These are phyloP conservation scores for Lithophane socia DNA, from an alignment of 2,888 invertebrate species.

Conservation along the genomic window DNA sequence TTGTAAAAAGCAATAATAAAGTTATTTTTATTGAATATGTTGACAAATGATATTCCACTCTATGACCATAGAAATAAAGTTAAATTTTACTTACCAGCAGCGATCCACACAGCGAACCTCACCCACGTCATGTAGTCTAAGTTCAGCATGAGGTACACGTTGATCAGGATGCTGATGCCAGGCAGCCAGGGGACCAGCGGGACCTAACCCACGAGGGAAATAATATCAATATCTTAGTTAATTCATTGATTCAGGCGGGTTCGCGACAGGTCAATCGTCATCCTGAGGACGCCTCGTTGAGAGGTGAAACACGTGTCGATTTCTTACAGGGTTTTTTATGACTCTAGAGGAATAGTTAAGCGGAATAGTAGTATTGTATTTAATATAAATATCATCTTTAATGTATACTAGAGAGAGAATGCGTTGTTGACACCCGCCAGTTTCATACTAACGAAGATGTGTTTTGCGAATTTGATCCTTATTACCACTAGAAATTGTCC, in stretches of 20 bases:
- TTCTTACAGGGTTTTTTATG: too few relatives aligned
- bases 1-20: neutral
- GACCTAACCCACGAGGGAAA: slow-evolving; percentile 88
- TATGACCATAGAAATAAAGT: neutral
- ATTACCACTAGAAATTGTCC: too few relatives aligned
- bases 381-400: neutral
- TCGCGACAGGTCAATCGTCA: too few relatives aligned
- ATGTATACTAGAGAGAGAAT: too few relatives aligned
- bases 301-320: too few relatives aligned
- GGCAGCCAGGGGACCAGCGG: slow-evolving; percentile 96
- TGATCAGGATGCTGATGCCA: slow-evolving; percentile 95
- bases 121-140: slow-evolving; percentile 95
- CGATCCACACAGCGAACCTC: slow-evolving; percentile 96
- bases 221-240: neutral
- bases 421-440: too few relatives aligned
- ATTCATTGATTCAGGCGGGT: too few relatives aligned
- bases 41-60: neutral
- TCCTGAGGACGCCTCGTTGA: too few relatives aligned
- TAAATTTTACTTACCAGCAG: slow-evolving; percentile 91
- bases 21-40: neutral
- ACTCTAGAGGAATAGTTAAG: too few relatives aligned
- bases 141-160: slow-evolving; percentile 95
- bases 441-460: too few relatives aligned
- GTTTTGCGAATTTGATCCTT: too few relatives aligned
- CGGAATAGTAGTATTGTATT: too few relatives aligned